Conservation (phyloP, 2,113 vertebrate species). For the Psammodynastes pulverulentus region DNA sequence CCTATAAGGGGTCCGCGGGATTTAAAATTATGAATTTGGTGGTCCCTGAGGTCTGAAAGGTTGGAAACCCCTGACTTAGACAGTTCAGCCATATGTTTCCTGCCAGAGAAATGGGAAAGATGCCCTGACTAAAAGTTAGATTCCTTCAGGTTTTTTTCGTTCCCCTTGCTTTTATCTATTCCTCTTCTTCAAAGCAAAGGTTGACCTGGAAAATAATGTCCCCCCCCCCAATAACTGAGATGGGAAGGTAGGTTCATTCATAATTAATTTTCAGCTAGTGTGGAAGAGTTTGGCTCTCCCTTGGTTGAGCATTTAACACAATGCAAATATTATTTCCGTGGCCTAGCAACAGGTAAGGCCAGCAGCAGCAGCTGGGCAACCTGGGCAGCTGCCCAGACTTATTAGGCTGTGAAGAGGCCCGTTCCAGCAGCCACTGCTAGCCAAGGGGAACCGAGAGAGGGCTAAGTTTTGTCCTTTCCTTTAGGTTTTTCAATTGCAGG, state of each 20-base stretch:
- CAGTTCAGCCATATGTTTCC: neutral
- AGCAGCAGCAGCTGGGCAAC: neutral
- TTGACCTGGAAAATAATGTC: neutral
- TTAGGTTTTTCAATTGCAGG: neutral
- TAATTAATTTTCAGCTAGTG: neutral
- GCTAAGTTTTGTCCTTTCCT: neutral
- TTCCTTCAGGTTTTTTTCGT: neutral
- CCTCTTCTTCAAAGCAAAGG: neutral
- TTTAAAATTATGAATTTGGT: no score
- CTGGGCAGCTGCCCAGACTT: conserved; percentile 8
- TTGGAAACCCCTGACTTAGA: no score
- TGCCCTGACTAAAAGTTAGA: neutral
- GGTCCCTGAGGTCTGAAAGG: no score
- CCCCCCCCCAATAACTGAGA: neutral
- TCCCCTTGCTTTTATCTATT: neutral
- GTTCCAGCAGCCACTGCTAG: neutral
- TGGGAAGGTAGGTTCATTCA: neutral
- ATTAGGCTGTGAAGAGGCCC: neutral
- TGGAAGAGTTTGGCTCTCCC: neutral
- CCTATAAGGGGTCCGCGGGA: no score
- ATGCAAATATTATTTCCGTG: neutral
- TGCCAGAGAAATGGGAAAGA: neutral
- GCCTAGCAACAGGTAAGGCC: neutral
- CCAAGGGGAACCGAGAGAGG: neutral
- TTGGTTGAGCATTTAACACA: neutral